A percentile compares a stretch with the other conserved stretches of the same genome.
phyloP scores from a whole-genome alignment of 37 sponge, comb jelly and placozoan species.

The Tethya wilhelma region DNA sequence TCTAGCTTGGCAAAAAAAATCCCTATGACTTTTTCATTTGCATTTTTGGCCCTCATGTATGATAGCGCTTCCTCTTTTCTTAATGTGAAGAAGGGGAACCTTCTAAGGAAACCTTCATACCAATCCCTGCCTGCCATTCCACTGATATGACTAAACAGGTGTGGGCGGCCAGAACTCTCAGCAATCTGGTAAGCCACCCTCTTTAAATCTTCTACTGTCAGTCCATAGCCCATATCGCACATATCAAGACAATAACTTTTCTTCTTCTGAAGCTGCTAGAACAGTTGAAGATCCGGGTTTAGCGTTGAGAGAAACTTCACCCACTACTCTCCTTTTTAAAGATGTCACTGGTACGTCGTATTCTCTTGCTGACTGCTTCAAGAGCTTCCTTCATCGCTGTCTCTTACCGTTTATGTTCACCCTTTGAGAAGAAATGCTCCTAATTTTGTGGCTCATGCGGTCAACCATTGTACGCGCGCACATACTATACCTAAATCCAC shows the following conservation, averaged over 20 bases:
- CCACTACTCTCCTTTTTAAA: constrained; percentile 11
- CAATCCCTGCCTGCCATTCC: constrained; percentile 17
- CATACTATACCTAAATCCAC: too few species aligned
- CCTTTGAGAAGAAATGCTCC: too few species aligned
- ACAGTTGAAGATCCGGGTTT: constrained; percentile 3
- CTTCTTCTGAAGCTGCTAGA: neutral
- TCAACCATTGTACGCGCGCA: too few species aligned
- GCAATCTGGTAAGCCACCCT: neutral
- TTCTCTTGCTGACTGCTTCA: constrained; percentile 9
- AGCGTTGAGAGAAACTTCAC: constrained; percentile 10
- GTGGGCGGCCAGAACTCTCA: neutral
- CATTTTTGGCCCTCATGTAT: constrained; percentile 5
- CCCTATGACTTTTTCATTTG: neutral
- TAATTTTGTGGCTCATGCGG: too few species aligned
- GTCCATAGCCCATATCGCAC: constrained; percentile 17
- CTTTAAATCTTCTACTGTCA: constrained; percentile 18
- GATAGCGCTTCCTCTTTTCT: constrained; percentile 4
- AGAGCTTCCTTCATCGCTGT: too few species aligned
- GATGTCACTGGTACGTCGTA: constrained; percentile 15
- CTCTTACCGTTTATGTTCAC: too few species aligned
- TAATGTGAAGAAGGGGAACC: too few species aligned
- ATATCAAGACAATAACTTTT: constrained; percentile 3
- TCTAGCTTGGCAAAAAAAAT: constrained; percentile 16
- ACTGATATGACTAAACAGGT: neutral
- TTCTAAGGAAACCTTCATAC: constrained; percentile 3